Conservation (phyloP, 2,888 invertebrate species). For the Stictocephala bisonia region DNA sequence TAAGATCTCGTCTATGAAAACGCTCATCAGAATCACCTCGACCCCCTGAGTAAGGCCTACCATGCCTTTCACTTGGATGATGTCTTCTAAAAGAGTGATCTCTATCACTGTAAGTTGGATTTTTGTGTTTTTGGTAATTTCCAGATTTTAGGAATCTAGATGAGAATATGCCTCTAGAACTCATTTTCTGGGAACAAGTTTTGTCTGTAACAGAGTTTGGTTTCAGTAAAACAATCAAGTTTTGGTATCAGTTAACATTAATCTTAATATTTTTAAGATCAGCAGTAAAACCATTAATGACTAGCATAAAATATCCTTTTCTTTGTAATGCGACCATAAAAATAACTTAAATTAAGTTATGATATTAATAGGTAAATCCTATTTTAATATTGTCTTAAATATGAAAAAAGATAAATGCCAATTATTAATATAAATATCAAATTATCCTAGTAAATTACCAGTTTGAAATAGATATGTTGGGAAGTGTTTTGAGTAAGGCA, state of each 20-base stretch:
- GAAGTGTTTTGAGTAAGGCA: no score
- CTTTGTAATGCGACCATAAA: no score
- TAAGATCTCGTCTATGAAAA: background rate
- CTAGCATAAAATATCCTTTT: no score
- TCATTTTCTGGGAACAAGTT: constrained; percentile 11
- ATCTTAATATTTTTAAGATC: no score
- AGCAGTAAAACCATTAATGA: no score
- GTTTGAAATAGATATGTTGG: no score
- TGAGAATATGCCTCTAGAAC: constrained; percentile 7
- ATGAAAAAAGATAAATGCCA: background rate
- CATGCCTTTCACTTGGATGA: background rate
- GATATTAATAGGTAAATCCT: background rate
- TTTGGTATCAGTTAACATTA: no score
- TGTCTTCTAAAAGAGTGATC: constrained; percentile 7
- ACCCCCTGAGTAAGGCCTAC: background rate
- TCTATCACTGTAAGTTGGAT: background rate
- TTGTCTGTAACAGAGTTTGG: constrained; percentile 2
- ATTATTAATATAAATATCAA: no score
- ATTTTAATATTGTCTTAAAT: background rate
- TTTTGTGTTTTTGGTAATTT: background rate
- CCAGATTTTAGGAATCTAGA: background rate
- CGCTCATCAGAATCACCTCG: background rate
- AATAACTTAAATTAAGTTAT: no score
- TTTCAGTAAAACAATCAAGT: background rate
- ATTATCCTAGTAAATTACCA: no score